Conservation (phyloP, 2,888 invertebrate genomes). For the Endomychus coccineus region DNA sequence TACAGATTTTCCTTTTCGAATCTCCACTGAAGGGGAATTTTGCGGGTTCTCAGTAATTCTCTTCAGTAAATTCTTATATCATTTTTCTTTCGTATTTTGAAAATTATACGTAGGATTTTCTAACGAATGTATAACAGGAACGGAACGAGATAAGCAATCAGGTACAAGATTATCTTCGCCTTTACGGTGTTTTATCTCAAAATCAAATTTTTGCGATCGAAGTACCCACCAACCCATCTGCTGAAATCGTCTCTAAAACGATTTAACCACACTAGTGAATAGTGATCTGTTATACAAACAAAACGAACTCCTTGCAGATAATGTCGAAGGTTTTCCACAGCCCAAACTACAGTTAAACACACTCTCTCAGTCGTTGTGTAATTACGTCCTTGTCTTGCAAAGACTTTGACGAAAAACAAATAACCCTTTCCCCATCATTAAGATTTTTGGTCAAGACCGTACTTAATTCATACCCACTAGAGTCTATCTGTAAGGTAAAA, state of each 20-base stretch:
- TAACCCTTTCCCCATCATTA: conserved; percentile 17
- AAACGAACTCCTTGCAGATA: conserved; percentile 22
- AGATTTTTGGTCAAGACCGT: conserved; percentile 18
- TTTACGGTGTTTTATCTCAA: conserved; percentile 15
- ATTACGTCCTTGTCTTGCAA: conserved; percentile 17
- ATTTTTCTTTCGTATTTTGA: too few relatives aligned
- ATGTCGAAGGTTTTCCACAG: conserved; percentile 20
- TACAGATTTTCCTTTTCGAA: too few relatives aligned
- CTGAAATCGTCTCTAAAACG: conserved; percentile 18
- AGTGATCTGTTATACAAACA: conserved; percentile 22
- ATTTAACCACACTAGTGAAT: conserved; percentile 17
- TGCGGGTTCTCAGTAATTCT: too few relatives aligned
- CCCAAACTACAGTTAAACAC: conserved; percentile 24
- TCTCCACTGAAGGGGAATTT: too few relatives aligned
- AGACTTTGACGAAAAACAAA: conserved; percentile 18
- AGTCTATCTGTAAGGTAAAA: conserved; percentile 20
- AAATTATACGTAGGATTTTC: background rate
- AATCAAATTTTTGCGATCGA: conserved; percentile 12
- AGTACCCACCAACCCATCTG: conserved; percentile 17
- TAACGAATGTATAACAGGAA: too few relatives aligned
- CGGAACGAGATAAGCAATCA: conserved; percentile 7
- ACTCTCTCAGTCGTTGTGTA: conserved; percentile 21
- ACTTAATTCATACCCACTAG: conserved; percentile 18
- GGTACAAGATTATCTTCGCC: conserved; percentile 13
- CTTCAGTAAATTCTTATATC: too few relatives aligned